A percentile compares a stretch with the other conserved stretches of the same genome.
Evolutionary conservation across 2,113 vertebrate genomes (phyloP).

Genomic region (Sceloporus undulatus): DNA sequence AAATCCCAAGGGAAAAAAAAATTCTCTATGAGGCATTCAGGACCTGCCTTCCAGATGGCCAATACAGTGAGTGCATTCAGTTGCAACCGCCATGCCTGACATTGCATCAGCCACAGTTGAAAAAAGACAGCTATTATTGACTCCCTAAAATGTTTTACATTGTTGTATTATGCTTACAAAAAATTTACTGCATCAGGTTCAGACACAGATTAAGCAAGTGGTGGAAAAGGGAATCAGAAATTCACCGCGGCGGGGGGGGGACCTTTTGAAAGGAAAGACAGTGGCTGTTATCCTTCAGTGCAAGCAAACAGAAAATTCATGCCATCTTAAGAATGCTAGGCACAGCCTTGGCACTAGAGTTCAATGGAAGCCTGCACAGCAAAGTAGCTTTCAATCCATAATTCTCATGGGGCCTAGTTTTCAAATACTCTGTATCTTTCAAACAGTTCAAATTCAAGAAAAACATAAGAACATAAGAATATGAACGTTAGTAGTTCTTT

Average conservation of each 20-base stretch:
- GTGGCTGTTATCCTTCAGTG: not conserved
- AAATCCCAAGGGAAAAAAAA: not conserved
- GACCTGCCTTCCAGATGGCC: constrained; percentile 26
- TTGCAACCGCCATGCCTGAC: not conserved
- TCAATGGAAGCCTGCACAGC: not conserved
- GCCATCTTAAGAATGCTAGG: not conserved
- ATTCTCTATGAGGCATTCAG: not conserved
- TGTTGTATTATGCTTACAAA: not conserved
- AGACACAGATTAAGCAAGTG: not conserved
- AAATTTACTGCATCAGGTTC: not conserved
- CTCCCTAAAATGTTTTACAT: not conserved
- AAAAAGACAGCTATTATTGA: constrained; percentile 24
- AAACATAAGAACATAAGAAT: not conserved
- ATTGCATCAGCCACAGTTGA: rapidly evolving
- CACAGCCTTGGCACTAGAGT: not conserved
- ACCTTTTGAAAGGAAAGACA: not conserved
- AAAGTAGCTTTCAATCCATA: not conserved
- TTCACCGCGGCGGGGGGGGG: not conserved
- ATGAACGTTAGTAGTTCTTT: too few relatives aligned
- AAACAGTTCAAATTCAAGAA: not conserved
- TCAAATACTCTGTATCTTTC: constrained; percentile 4
- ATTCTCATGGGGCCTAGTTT: not conserved
- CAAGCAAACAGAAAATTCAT: not conserved
- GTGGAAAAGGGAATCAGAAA: not conserved
- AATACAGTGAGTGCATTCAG: not conserved